Evolutionary conservation across 2,888 invertebrate genomes (phyloP), one percentile per base, ranked within the genome.

Genomic region (Desoria tigrina): DNA sequence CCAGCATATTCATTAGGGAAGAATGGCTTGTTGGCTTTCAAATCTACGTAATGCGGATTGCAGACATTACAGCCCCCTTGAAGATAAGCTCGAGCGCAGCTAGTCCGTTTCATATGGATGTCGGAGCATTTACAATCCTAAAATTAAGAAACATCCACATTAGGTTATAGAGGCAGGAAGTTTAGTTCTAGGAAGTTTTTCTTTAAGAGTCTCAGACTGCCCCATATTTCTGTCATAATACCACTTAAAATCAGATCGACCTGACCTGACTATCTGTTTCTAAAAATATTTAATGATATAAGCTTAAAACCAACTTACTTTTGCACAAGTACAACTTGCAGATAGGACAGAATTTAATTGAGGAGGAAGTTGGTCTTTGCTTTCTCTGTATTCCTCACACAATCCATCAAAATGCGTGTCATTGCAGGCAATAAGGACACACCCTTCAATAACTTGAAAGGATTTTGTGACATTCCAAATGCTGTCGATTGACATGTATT

Each of bases 41-140:
- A 37, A 50, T 66, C 61, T 9, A 59, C 50, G 24, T 69, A 69
- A 7, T 27, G 14, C 0, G 69, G 6, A 42, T 61, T 27, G 49
- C 69, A 69, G 4, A 56, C 51, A 11, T 53, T 45, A 21, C 69
- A 69, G 0, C 66, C 69, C 21, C 64, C 64, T 14, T 53, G 2
- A 1, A 67, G 23, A 42, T 67, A 67, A 1, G 58, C 63, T 23
- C 63, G 23, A 3, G 59, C 66, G 32, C 66, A 67, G 0, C 27
- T 18, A 2, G 55, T 49, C 32, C 42, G 54, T 50, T 60, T 42
- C 26, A 67, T 60, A 16, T 42, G 37, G 18, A 67, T 55, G 18
- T 67, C 60, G 3, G 54, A 28, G 23, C 66, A 67, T 24, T 59
- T 54, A 51, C 66, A 67, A 14, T 60, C 45, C 66, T 67, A 24